phyloP scores from a whole-genome alignment of 2,113 vertebrate genomes.

The Pedetes capensis region DNA sequence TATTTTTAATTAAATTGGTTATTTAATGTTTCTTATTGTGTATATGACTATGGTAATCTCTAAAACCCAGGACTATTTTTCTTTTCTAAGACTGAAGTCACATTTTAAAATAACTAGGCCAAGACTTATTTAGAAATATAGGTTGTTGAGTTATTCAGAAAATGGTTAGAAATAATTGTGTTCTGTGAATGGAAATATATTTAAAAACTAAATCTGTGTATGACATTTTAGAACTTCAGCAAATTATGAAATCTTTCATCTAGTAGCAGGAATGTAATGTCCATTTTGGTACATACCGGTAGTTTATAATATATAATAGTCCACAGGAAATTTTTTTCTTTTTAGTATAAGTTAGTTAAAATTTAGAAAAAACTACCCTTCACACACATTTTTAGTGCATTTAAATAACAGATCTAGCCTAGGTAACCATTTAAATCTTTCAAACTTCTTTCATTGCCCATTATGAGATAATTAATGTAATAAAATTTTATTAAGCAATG shows the following conservation, averaged over 20 bases:
- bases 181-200: neutral
- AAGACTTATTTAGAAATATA: neutral
- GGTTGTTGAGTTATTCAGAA: neutral
- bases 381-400: neutral
- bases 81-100: neutral
- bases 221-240: neutral
- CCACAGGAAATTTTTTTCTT: neutral
- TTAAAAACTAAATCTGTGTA: neutral
- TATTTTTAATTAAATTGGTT: neutral
- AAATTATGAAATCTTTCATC: neutral
- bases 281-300: neutral
- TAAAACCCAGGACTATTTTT: neutral
- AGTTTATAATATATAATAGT: neutral
- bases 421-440: constrained; percentile 19
- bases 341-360: constrained; percentile 9
- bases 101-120: neutral
- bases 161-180: constrained; percentile 10
- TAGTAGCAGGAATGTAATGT: neutral
- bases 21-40: neutral
- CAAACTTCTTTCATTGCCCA: neutral
- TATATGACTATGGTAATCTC: neutral
- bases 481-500: constrained; percentile 9
- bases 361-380: neutral
- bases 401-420: neutral
- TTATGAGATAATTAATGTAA: constrained; percentile 14